These are phyloP conservation scores for Linurgus olivaceus DNA, from an alignment of 2,797 vertebrate genomes.

Conservation along the genomic window DNA sequence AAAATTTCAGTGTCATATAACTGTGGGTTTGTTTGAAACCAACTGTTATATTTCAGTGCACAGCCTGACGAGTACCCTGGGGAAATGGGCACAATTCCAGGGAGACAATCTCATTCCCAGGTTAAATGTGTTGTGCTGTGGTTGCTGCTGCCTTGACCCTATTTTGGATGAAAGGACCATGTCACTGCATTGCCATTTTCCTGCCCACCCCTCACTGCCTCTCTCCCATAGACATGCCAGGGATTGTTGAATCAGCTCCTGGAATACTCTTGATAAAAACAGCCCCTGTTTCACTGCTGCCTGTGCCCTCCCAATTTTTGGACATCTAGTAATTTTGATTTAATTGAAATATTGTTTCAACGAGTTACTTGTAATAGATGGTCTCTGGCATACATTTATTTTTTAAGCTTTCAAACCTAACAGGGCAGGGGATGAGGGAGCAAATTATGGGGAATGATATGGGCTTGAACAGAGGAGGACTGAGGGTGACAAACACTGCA, in stretches of 20 bases:
- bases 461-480: neutral
- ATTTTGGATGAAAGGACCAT: neutral
- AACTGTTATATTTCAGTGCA: neutral
- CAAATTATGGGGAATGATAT: neutral
- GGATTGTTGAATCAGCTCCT: neutral
- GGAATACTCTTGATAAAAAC: neutral
- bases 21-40: neutral
- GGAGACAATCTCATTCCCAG: neutral
- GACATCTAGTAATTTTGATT: neutral
- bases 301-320: neutral
- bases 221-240: neutral
- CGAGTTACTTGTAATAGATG: neutral
- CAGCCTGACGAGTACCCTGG: neutral
- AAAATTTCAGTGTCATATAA: neutral
- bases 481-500: neutral
- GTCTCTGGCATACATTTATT: neutral
- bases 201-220: neutral
- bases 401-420: neutral
- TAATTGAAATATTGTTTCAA: neutral
- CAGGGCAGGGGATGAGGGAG: fast-evolving
- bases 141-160: neutral
- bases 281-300: neutral
- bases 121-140: neutral
- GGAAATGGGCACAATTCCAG: neutral
- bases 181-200: neutral